Conservation (phyloP, 2,888 invertebrate genomes). For the Stegophylla sp. region DNA sequence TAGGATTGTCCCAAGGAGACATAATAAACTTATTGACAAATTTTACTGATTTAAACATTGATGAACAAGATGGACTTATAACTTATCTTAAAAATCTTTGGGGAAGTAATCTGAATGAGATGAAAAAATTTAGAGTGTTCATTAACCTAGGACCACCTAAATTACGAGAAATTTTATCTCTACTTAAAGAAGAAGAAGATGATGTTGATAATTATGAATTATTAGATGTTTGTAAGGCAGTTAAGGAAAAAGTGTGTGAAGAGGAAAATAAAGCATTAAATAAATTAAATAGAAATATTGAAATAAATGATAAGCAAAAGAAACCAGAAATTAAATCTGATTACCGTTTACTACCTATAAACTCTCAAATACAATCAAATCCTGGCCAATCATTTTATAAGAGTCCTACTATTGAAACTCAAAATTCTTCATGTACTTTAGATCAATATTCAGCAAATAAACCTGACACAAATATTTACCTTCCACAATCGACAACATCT, state of each 20-base stretch:
- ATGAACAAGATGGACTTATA: slow-evolving; percentile 83
- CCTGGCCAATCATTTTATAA: slow-evolving; percentile 14
- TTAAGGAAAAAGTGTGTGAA: slow-evolving; percentile 76
- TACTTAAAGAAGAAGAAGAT: slow-evolving; percentile 64
- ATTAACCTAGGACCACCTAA: slow-evolving; percentile 70
- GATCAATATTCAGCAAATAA: slow-evolving; percentile 49
- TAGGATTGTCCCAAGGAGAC: slow-evolving; percentile 81
- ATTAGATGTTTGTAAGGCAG: slow-evolving; percentile 81
- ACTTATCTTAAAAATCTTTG: slow-evolving; percentile 83
- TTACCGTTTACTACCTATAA: slow-evolving; percentile 30
- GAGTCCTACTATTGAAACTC: slow-evolving; percentile 1
- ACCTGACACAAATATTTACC: slow-evolving; percentile 2
- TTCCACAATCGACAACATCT: slow-evolving; percentile 10
- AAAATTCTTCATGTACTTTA: slow-evolving; percentile 9
- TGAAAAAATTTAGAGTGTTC: slow-evolving; percentile 78
- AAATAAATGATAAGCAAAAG: slow-evolving; percentile 52
- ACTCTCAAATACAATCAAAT: slow-evolving; percentile 9
- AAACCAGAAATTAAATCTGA: slow-evolving; percentile 47
- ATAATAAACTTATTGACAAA: slow-evolving; percentile 81
- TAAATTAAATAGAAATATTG: slow-evolving; percentile 31
- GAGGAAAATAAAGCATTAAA: slow-evolving; percentile 63
- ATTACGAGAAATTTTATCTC: slow-evolving; percentile 61
- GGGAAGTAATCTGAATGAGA: slow-evolving; percentile 77
- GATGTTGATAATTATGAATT: slow-evolving; percentile 84
- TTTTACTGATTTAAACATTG: slow-evolving; percentile 79